Evolutionary conservation across 2,888 invertebrate genomes (phyloP).

Genomic region (Spilosoma lubricipeda): DNA sequence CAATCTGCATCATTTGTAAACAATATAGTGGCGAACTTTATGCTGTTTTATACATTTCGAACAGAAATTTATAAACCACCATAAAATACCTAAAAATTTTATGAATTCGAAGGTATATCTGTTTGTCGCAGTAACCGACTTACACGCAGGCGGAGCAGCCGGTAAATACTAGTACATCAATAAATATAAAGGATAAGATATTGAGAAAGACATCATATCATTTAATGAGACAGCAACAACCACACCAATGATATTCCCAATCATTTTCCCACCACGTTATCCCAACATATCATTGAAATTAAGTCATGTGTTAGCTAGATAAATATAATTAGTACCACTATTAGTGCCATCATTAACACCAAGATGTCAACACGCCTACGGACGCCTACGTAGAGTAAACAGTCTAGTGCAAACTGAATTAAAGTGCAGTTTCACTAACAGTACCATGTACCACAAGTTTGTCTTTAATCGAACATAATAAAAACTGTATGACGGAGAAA

Average conservation of each 20-base stretch:
- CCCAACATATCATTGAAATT: neutral
- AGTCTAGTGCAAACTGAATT: neutral
- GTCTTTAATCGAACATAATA: neutral
- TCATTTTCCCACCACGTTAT: neutral
- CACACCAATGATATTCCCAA: neutral
- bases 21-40: too few species aligned
- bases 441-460: neutral
- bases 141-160: too few species aligned
- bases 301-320: conserved; percentile 18
- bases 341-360: conserved; percentile 40
- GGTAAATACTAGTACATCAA: too few species aligned
- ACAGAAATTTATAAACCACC: too few species aligned
- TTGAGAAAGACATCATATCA: neutral
- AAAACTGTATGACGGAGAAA: neutral
- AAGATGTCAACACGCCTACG: conserved; percentile 31
- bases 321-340: conserved; percentile 42
- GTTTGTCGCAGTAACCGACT: too few species aligned
- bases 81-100: too few species aligned
- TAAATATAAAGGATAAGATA: too few species aligned
- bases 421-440: conserved; percentile 2
- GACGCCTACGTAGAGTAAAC: conserved; percentile 31
- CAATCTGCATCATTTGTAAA: too few species aligned
- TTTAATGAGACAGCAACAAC: neutral
- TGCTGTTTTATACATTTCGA: neutral
- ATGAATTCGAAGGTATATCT: too few species aligned